These are phyloP conservation scores for Lepisosteus oculatus DNA, from an alignment of 2,113 vertebrate genomes.

Conservation along the genomic window DNA sequence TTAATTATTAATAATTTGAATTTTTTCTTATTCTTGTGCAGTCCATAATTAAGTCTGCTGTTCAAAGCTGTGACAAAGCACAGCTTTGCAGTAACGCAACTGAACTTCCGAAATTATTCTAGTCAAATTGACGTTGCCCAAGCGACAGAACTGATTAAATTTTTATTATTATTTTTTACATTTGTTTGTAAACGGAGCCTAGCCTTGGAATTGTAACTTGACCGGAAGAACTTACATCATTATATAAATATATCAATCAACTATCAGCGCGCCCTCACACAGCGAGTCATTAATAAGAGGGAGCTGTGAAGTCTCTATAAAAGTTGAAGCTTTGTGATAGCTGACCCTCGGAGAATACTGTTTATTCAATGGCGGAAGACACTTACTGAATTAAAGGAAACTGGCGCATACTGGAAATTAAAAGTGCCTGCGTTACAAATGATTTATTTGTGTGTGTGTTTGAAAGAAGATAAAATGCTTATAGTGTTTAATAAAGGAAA, in stretches of 20 bases:
- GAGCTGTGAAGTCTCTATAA: conserved; percentile 16
- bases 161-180: too few relatives aligned
- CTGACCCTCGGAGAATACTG: conserved; percentile 22
- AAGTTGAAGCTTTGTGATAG: conserved; percentile 23
- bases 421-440: conserved; percentile 19
- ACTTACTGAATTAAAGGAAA: conserved; percentile 24
- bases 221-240: conserved; percentile 21
- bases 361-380: conserved; percentile 24
- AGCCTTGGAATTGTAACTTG: conserved; percentile 17
- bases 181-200: conserved; percentile 9
- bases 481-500: neutral
- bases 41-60: too few relatives aligned
- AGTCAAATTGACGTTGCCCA: neutral
- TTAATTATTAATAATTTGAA: too few relatives aligned
- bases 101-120: conserved; percentile 6
- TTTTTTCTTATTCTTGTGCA: too few relatives aligned
- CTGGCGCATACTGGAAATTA: conserved; percentile 19
- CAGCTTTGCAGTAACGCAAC: neutral
- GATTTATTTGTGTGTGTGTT: neutral
- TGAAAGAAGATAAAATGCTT: neutral
- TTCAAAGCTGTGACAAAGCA: neutral
- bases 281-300: conserved; percentile 23
- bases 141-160: neutral
- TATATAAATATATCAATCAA: conserved; percentile 25
- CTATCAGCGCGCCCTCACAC: conserved; percentile 23